Conservation (phyloP, 1,140 invertebrate genomes). For the Drosophila sproati region DNA sequence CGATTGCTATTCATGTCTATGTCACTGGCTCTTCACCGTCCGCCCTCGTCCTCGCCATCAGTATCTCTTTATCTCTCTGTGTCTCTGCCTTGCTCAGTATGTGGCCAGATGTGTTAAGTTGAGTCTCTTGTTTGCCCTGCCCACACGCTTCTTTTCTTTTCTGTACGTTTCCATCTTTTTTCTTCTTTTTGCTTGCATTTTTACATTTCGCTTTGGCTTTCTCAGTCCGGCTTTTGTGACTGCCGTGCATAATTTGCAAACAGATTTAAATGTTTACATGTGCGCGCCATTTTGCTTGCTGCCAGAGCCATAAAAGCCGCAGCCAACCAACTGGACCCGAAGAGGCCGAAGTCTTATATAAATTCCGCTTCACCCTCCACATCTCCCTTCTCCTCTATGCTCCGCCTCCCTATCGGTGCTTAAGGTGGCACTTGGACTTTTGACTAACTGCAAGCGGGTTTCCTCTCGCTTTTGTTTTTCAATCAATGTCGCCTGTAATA, state of each 20-base stretch:
- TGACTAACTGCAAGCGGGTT: constrained; percentile 13
- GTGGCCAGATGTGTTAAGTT: background rate
- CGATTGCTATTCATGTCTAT: constrained; percentile 10
- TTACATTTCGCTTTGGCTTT: constrained; percentile 24
- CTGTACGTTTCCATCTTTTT: background rate
- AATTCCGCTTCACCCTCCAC: background rate
- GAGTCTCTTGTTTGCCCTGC: constrained; percentile 19
- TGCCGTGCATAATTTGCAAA: constrained; percentile 60
- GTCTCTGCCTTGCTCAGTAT: background rate
- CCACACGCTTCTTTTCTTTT: background rate
- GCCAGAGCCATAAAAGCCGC: constrained; percentile 27
- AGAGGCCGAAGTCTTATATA: background rate
- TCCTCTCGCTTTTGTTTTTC: background rate
- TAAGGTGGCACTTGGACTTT: constrained; percentile 8
- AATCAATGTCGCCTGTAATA: background rate
- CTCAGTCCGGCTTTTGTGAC: constrained; percentile 34
- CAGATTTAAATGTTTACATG: constrained; percentile 65
- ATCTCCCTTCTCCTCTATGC: background rate
- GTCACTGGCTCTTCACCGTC: too few relatives aligned
- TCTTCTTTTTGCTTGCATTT: constrained; percentile 15
- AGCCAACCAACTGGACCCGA: constrained; percentile 14
- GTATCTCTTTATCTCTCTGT: background rate
- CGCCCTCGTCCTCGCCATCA: too few relatives aligned
- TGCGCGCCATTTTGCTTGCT: constrained; percentile 45
- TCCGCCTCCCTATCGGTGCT: background rate